phyloP scores from a whole-genome alignment of 2,797 vertebrate genomes.

The Lepus oiostolus region DNA sequence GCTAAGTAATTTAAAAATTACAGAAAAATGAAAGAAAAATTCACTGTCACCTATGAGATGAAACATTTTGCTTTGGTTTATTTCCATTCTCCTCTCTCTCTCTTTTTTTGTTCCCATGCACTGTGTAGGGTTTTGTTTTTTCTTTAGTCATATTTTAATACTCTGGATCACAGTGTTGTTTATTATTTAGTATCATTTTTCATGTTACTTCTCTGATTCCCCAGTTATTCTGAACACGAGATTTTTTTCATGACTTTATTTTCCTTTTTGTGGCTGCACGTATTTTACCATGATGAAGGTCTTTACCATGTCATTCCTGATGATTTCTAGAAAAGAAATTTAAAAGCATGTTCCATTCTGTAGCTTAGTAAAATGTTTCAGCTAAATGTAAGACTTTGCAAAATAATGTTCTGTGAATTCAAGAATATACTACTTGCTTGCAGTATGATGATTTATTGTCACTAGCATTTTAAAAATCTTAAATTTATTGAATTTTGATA shows the following conservation, averaged over 20 bases:
- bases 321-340: conserved; percentile 19
- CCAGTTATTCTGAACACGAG: conserved; percentile 56
- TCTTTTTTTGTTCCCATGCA: neutral
- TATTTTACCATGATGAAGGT: conserved; percentile 54
- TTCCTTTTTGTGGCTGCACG: conserved; percentile 12
- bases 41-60: neutral
- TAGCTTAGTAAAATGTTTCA: neutral
- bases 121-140: neutral
- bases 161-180: conserved; percentile 11
- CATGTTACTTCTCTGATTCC: conserved; percentile 14
- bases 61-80: conserved; percentile 58
- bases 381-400: conserved; percentile 18
- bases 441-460: conserved; percentile 34
- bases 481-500: conserved; percentile 49
- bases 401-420: conserved; percentile 9
- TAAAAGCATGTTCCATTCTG: conserved; percentile 24
- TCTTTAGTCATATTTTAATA: conserved; percentile 37
- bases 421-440: neutral
- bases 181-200: conserved; percentile 58
- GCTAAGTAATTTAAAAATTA: conserved; percentile 41
- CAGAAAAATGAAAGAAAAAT: conserved; percentile 29
- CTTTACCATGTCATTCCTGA: neutral
- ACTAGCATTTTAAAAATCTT: conserved; percentile 10
- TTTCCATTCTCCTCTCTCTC: conserved; percentile 40
- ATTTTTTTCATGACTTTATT: neutral